Evolutionary conservation across 1,140 invertebrate species (phyloP), one percentile per base, ranked within the genome.

Genomic region (Nephila pilipes): DNA sequence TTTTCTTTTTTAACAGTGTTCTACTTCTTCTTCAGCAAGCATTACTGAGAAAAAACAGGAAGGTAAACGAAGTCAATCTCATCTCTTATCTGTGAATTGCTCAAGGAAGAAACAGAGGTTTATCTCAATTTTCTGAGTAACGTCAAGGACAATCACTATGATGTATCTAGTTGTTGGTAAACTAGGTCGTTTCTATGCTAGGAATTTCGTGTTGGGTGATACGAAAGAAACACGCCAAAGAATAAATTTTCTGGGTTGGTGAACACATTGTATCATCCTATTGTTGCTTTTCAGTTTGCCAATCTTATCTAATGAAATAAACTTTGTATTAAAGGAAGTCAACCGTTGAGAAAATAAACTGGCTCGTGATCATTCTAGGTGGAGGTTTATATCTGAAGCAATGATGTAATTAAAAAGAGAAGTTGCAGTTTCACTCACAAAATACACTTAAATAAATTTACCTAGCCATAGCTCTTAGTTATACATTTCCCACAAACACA

Each of bases 61-160:
- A 32, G 18, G 29, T 14, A 32, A 81, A 81, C 54, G 22, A 81
- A 81, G 80, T 81, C 80, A 81, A 81, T 81, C 80, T 81, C 46
- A 81, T 54, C 80, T 81, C 80, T n/a, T 81, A 46, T 81, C 36
- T 16, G 38, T 25, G 80, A 81, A 55, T 54, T 54, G 80, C 22
- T 81, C 46, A 8, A 38, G 69, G 69, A 75, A 81, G 46, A 81
- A 81, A 81, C 46, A 55, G 80, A n/a, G 46, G 46, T 54, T 81
- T 81, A 81, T 81, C 80, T 81, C 80, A 81, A 54, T 81, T 81
- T 81, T 46, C 80, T 20, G n/a, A 46, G 25, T 38, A 81, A 81
- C 20, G 46, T 81, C 80, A 81, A 38, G 25, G 80, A 81, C 80
- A 81, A 81, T 81, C 36, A n/a, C 16, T 81, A 38, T 81, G 46